These are phyloP conservation scores for Nanorana parkeri DNA, from an alignment of 2,113 vertebrate species.

Conservation along the genomic window DNA sequence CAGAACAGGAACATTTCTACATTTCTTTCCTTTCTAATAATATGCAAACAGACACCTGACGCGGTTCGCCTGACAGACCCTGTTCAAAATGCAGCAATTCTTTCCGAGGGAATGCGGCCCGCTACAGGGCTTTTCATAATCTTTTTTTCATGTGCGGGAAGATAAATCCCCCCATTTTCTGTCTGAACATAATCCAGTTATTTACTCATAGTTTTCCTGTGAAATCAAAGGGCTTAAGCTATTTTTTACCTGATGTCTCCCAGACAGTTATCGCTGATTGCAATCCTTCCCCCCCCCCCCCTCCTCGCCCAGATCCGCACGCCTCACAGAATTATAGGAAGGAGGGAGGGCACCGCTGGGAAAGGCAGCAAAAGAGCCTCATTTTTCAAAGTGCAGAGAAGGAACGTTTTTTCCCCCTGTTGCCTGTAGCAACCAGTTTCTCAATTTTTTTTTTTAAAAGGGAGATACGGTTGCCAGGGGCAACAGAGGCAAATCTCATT, in stretches of 20 bases:
- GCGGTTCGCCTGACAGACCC: background rate
- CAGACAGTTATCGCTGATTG: background rate
- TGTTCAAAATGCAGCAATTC: slow-evolving; percentile 14
- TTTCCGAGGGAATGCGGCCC: slow-evolving; percentile 15
- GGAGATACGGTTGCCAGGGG: too few species aligned
- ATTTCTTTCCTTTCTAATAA: slow-evolving; percentile 5
- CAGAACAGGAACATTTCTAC: too few species aligned
- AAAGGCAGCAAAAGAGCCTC: too few species aligned
- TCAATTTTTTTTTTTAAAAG: too few species aligned
- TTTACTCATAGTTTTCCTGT: slow-evolving; percentile 40
- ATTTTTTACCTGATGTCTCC: slow-evolving; percentile 12
- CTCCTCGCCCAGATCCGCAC: background rate
- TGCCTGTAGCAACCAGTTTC: too few species aligned
- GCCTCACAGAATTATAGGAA: too few species aligned
- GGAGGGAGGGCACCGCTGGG: too few species aligned
- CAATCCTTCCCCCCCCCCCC: background rate
- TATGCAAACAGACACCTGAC: background rate
- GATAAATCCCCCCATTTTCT: slow-evolving; percentile 52
- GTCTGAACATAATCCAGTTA: slow-evolving; percentile 56
- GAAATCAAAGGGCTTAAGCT: slow-evolving; percentile 55
- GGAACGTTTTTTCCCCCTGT: too few species aligned
- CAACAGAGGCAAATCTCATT: too few species aligned
- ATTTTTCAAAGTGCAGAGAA: too few species aligned
- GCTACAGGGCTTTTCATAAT: slow-evolving; percentile 53
- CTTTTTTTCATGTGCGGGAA: slow-evolving; percentile 52